Evolutionary conservation across 1,140 invertebrate genomes (phyloP).

Genomic region (Nephila pilipes): DNA sequence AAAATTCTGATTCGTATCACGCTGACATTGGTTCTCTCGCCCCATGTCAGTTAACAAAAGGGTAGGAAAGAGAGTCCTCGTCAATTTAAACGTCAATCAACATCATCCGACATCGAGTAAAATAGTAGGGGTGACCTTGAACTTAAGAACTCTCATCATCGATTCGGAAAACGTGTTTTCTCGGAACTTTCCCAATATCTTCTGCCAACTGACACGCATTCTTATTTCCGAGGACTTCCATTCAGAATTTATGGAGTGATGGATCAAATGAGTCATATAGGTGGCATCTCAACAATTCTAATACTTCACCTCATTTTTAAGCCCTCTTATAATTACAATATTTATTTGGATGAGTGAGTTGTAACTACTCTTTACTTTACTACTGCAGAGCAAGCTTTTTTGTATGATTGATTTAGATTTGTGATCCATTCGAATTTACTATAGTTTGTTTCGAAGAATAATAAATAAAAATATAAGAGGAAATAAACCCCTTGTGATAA

Average conservation of each 20-base stretch:
- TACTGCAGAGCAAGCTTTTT: no score
- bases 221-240: background rate
- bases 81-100: background rate
- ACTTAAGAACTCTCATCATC: conserved; percentile 10
- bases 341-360: no score
- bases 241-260: background rate
- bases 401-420: no score
- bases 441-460: no score
- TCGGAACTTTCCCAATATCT: background rate
- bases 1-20: background rate
- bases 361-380: no score
- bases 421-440: no score
- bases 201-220: background rate
- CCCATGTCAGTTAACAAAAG: no score
- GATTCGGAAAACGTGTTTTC: background rate
- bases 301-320: background rate
- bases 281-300: background rate
- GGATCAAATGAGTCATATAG: background rate
- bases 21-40: no score
- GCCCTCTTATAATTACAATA: background rate
- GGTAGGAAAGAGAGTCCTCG: background rate
- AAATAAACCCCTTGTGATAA: no score
- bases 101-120: background rate
- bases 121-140: conserved; percentile 24
- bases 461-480: no score